Evolutionary conservation across 2,797 vertebrate species (phyloP), one percentile per base, ranked within the genome.

Genomic region (Gambusia yucatana): DNA sequence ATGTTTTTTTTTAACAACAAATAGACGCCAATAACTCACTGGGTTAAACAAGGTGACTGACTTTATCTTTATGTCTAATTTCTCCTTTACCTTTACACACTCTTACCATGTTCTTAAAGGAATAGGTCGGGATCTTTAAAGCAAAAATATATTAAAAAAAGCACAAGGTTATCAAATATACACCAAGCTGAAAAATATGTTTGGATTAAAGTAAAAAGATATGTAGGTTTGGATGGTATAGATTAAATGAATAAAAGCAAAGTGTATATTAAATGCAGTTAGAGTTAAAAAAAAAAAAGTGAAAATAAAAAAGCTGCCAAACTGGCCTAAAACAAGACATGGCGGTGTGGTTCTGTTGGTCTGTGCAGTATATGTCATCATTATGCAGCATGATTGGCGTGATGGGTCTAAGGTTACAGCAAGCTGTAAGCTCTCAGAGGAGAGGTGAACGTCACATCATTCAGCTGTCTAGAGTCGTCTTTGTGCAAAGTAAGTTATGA

Each of bases 351-450:
- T 86, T 74, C 50, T 33, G 30, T 11, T n/a, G 46, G 47, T 52
- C 39, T 78, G 80, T 39, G 72, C 77, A 77, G 76, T 72, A 50
- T 73, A 77, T 79, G 78, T 82, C 79, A 77, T 75, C 80, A 76
- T 85, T 77, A 79, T 59, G 33, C 59, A 67, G 43, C 67, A 79
- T 89, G 88, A 92, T 50, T 90, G 91, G 88, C 88, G 78, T 77
- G 84, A 78, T 72, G 71, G 67, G 80, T 76, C 78, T 77, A 47
- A 48, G 46, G 82, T 78, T 83, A 44, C 73, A 78, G 61, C 77
- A 72, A 82, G 41, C 82, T 82, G 77, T 84, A 78, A 88, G 74
- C 87, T 79, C 33, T 85, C 83, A 86, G 77, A 84, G 59, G 69
- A 69, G 81, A 83, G 79, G 78, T 6, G 22, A 81, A 76, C 2